Conservation (phyloP, 2,113 vertebrate genomes). For the Romanogobio albipinnatus region DNA sequence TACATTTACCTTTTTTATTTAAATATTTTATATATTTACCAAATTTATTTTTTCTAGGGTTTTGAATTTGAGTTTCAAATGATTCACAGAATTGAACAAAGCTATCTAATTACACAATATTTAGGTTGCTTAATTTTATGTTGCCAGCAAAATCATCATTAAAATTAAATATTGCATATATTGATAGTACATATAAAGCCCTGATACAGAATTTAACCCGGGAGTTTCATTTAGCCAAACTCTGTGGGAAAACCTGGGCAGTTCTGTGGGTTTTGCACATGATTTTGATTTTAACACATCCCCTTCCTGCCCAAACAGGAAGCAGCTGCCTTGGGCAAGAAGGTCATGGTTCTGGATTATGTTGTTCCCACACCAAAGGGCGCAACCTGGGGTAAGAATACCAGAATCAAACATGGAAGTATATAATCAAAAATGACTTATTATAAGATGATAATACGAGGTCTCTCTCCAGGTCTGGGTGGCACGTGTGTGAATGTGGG, state of each 20-base stretch:
- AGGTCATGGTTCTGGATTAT: conserved; percentile 93
- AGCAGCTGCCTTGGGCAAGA: conserved; percentile 89
- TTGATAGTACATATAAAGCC: no score
- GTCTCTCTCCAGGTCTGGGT: conserved; percentile 83
- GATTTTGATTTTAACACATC: neutral
- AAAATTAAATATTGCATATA: no score
- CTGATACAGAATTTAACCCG: neutral
- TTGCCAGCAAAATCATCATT: neutral
- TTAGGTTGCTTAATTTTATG: neutral
- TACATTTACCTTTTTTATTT: neutral
- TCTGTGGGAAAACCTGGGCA: neutral
- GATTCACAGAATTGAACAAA: neutral
- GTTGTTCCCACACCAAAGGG: conserved; percentile 92
- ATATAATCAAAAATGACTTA: neutral
- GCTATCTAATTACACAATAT: neutral
- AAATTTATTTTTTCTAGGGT: neutral
- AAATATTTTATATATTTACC: neutral
- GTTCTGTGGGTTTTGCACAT: neutral
- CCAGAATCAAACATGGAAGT: neutral
- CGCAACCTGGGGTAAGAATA: conserved; percentile 87
- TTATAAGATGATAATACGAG: neutral
- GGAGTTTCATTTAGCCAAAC: neutral
- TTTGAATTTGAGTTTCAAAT: neutral
- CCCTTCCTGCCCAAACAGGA: conserved; percentile 74
- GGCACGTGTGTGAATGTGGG: conserved; percentile 97